Percentiles rank a stretch among this genome's conserved stretches.
Evolutionary conservation across 2,888 invertebrate genomes (phyloP).

Genomic region (Aspidiotus rigidus): DNA sequence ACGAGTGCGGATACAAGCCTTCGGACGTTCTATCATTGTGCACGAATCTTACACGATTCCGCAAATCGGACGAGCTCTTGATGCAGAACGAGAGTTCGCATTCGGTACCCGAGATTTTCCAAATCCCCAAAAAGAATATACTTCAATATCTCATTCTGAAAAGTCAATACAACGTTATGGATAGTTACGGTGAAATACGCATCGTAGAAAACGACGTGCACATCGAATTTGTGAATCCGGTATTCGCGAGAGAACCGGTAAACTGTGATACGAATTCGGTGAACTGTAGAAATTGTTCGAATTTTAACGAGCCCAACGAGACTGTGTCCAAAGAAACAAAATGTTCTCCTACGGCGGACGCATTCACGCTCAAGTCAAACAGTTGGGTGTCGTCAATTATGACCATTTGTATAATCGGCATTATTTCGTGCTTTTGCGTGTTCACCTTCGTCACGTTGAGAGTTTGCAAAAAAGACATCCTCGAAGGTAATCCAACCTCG

Average conservation of each 20-base stretch:
- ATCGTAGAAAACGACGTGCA: conserved; percentile 7
- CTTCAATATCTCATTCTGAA: conserved; percentile 19
- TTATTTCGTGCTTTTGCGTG: conserved; percentile 55
- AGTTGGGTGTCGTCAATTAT: conserved; percentile 43
- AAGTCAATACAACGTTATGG: conserved; percentile 12
- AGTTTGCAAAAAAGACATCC: conserved; percentile 53
- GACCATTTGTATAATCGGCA: conserved; percentile 57
- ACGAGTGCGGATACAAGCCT: conserved; percentile 11
- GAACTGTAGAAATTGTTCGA: conserved; percentile 21
- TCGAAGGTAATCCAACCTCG: conserved; percentile 57
- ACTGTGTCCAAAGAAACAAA: background rate
- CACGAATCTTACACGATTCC: conserved; percentile 18
- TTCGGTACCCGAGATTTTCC: conserved; percentile 8
- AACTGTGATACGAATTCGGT: conserved; percentile 4
- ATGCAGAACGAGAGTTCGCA: background rate
- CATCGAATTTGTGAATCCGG: conserved; percentile 5
- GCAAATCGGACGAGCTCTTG: conserved; percentile 13
- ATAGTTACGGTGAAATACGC: conserved; percentile 8
- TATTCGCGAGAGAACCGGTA: background rate
- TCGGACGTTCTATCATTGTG: background rate
- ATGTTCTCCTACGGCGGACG: background rate
- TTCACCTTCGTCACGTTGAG: conserved; percentile 56
- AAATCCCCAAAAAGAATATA: conserved; percentile 13
- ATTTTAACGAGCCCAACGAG: background rate
- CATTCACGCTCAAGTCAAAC: conserved; percentile 29